Evolutionary conservation across 2,888 invertebrate species (phyloP).

Genomic region (Oscheius sp.): DNA sequence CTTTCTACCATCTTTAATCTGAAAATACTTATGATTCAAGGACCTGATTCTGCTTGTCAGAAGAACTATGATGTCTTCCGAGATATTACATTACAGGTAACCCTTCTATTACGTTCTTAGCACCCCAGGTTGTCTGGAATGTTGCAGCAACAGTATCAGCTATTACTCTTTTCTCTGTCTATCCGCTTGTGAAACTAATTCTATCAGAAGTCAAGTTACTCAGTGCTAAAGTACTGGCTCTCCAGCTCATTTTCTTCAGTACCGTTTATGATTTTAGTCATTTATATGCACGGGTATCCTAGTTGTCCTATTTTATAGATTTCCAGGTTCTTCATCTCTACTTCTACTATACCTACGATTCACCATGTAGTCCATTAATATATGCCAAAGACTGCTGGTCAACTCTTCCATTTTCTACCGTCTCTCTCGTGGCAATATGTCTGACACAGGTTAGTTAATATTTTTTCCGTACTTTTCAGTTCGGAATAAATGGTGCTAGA

Average conservation of each 20-base stretch:
- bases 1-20: no score
- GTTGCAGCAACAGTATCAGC: no score
- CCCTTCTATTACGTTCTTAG: no score
- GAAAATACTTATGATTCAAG: no score
- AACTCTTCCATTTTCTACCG: neutral
- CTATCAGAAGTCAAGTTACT: neutral
- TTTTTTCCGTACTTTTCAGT: neutral
- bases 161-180: neutral
- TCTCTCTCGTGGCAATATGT: neutral
- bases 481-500: neutral
- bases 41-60: no score
- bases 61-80: no score
- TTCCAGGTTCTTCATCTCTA: neutral
- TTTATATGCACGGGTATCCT: neutral
- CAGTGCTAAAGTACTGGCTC: neutral
- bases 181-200: neutral
- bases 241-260: neutral
- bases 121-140: no score
- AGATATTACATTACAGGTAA: no score
- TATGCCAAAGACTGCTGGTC: constrained; percentile 7
- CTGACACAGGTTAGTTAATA: constrained; percentile 1
- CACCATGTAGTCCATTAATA: neutral
- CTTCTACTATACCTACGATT: neutral
- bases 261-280: neutral
- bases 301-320: neutral